phyloP scores from a whole-genome alignment of 2,888 invertebrate genomes.

The Terebella lapidaria region DNA sequence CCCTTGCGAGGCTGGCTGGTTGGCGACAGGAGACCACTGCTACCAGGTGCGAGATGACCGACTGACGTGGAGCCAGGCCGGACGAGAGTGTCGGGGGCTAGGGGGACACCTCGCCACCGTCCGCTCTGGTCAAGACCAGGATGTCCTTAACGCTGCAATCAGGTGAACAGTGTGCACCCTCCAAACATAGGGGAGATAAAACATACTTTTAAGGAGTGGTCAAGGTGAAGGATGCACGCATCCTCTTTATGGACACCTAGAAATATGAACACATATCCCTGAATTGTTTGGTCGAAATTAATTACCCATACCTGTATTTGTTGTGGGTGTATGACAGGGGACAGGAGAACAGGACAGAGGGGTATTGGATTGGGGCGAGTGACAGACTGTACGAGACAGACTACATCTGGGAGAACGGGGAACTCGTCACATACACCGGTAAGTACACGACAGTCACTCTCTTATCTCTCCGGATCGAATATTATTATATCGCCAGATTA shows the following conservation, averaged over 20 bases:
- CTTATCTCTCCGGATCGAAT: too few species aligned
- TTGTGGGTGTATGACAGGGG: too few species aligned
- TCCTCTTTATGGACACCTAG: too few species aligned
- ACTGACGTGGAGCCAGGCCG: not conserved
- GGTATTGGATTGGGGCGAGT: constrained; percentile 76
- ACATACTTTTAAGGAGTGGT: too few species aligned
- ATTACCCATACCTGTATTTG: too few species aligned
- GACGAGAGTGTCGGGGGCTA: not conserved
- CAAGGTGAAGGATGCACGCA: too few species aligned
- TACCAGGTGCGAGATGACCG: not conserved
- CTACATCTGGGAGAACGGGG: constrained; percentile 74
- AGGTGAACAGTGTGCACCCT: too few species aligned
- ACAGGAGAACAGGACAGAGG: not conserved
- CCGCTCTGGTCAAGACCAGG: not conserved
- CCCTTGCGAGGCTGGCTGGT: not conserved
- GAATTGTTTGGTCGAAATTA: too few species aligned
- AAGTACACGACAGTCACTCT: too few species aligned
- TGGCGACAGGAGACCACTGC: not conserved
- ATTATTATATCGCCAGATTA: not conserved
- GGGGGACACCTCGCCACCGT: not conserved
- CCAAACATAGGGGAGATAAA: too few species aligned
- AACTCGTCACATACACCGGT: constrained; percentile 72
- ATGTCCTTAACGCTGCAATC: not conserved
- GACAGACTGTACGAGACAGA: constrained; percentile 73
- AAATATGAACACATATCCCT: too few species aligned